Evolutionary conservation across 2,888 invertebrate species (phyloP).

Genomic region (Aspidapion aeneum): DNA sequence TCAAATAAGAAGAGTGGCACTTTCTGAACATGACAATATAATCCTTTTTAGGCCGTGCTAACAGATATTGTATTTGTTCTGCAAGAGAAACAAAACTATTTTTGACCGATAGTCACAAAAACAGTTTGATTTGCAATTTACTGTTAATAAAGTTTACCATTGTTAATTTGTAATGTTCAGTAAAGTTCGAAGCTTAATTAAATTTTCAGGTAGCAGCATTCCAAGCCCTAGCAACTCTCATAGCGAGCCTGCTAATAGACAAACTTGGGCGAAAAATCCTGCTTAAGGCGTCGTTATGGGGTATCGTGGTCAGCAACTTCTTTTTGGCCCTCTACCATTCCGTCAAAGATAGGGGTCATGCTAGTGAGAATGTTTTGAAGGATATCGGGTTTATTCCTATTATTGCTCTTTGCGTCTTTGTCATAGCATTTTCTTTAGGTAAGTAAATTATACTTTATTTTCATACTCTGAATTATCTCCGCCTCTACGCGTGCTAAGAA

Average conservation of each 20-base stretch:
- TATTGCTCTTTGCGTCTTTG: slow-evolving; percentile 68
- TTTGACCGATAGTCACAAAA: no score
- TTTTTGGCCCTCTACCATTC: slow-evolving; percentile 72
- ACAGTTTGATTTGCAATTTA: no score
- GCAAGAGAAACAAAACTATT: no score
- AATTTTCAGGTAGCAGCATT: slow-evolving; percentile 66
- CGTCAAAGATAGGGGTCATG: slow-evolving; percentile 42
- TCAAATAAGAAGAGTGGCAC: no score
- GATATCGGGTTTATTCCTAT: slow-evolving; percentile 73
- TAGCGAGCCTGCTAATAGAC: slow-evolving; percentile 76
- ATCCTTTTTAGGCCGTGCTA: no score
- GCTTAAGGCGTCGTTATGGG: slow-evolving; percentile 64
- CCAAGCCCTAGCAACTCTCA: slow-evolving; percentile 73
- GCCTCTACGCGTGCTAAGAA: no score
- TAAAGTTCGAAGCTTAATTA: no score
- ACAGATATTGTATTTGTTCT: no score
- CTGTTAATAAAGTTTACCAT: no score
- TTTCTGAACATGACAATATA: no score
- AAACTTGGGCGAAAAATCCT: slow-evolving; percentile 74
- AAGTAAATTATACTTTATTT: slow-evolving; percentile 1
- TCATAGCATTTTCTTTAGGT: slow-evolving; percentile 66
- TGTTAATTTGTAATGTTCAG: no score
- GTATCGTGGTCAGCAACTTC: slow-evolving; percentile 68
- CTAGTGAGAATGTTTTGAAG: slow-evolving; percentile 48
- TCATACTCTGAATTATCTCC: no score